Percentiles rank a stretch among this genome's conserved stretches.
Conservation (phyloP, 2,888 invertebrate species). For the Athalia cordata region DNA sequence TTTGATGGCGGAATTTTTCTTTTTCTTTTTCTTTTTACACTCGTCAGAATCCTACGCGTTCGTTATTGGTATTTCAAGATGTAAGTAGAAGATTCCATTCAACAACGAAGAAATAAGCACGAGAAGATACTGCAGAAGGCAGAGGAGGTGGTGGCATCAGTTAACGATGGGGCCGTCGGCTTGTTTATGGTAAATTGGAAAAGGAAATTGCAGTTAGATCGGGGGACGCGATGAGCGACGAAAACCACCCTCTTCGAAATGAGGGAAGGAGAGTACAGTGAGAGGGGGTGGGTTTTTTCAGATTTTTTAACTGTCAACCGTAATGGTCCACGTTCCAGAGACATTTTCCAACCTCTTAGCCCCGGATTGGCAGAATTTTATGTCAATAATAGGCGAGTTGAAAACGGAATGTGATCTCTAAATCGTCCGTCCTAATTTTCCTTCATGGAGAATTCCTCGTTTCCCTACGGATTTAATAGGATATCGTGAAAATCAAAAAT, state of each 20-base stretch:
- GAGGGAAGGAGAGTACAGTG: constrained; percentile 45
- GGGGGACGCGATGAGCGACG: constrained; percentile 33
- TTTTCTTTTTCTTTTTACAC: background rate
- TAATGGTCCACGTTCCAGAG: constrained; percentile 40
- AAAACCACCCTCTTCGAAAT: constrained; percentile 29
- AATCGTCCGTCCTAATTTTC: constrained; percentile 3
- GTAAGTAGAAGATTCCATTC: background rate
- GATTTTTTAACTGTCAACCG: constrained; percentile 44
- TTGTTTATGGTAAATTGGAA: constrained; percentile 73
- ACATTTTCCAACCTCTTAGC: constrained; percentile 45
- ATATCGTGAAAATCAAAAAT: too few relatives aligned
- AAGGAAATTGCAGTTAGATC: constrained; percentile 69
- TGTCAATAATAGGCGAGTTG: constrained; percentile 26
- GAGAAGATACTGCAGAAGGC: constrained; percentile 10
- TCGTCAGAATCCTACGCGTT: background rate
- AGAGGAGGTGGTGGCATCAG: constrained; percentile 42
- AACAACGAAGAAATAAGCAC: background rate
- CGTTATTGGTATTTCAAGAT: too few relatives aligned
- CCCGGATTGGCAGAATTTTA: constrained; percentile 35
- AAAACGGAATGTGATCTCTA: background rate
- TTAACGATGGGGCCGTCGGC: constrained; percentile 65
- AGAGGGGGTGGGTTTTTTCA: constrained; percentile 52
- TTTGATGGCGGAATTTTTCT: background rate
- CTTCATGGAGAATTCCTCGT: background rate
- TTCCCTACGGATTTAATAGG: too few relatives aligned